These are phyloP conservation scores for Otus sunia DNA, from an alignment of 2,113 vertebrate species.

Conservation along the genomic window DNA sequence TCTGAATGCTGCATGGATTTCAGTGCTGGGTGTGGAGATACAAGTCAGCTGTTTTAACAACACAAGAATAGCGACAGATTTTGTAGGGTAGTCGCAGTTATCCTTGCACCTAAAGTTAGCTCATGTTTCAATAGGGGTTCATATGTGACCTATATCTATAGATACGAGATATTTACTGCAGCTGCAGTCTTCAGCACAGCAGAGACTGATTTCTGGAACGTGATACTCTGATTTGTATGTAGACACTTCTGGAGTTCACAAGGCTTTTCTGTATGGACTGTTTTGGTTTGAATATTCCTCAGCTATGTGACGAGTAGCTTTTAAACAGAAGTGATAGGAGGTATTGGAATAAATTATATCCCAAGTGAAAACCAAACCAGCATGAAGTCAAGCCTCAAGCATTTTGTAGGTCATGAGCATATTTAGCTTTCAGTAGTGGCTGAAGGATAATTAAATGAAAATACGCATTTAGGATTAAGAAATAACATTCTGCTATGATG, in stretches of 20 bases:
- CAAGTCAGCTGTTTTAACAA: neutral
- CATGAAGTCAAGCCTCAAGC: neutral
- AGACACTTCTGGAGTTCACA: neutral
- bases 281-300: neutral
- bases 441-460: neutral
- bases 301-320: neutral
- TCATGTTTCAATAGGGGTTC: neutral
- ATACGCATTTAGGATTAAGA: neutral
- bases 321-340: neutral
- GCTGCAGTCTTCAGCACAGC: neutral
- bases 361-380: neutral
- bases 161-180: neutral
- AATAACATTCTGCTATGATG: neutral
- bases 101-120: neutral
- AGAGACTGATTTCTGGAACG: neutral
- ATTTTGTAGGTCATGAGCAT: neutral
- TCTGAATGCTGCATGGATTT: neutral
- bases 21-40: neutral
- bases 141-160: neutral
- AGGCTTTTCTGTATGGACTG: neutral
- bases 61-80: neutral
- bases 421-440: neutral
- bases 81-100: neutral
- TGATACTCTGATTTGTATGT: rapidly evolving
- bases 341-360: neutral